Evolutionary conservation across 2,888 invertebrate species (phyloP).

Genomic region (Nesidiocoris tenuis): DNA sequence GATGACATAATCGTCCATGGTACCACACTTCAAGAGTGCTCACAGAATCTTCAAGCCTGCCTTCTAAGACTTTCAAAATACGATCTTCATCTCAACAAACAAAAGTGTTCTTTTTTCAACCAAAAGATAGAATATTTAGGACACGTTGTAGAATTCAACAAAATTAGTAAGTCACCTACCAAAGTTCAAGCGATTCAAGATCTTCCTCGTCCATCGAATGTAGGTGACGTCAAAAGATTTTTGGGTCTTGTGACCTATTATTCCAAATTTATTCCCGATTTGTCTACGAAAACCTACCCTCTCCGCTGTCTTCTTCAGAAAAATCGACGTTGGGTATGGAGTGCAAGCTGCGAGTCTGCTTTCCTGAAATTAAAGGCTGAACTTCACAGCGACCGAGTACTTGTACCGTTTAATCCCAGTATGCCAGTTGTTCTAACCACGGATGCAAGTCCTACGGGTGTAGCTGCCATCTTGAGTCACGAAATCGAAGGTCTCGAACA

Average conservation of each 20-base stretch:
- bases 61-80: background rate
- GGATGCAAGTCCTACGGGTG: slow-evolving; percentile 44
- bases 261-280: slow-evolving; percentile 9
- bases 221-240: slow-evolving; percentile 1
- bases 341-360: background rate
- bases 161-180: background rate
- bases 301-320: background rate
- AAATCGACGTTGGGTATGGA: background rate
- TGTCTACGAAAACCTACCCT: background rate
- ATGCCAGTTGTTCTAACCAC: slow-evolving; percentile 3
- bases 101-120: slow-evolving; percentile 14
- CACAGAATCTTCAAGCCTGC: background rate
- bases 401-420: background rate
- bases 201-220: background rate
- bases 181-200: slow-evolving; percentile 12
- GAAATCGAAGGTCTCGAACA: background rate
- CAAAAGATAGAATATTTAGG: slow-evolving; percentile 11
- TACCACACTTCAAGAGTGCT: background rate
- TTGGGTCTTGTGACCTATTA: slow-evolving; percentile 25
- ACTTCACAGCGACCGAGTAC: slow-evolving; percentile 7
- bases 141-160: background rate
- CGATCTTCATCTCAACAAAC: slow-evolving; percentile 13
- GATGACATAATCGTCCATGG: background rate
- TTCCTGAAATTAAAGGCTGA: background rate
- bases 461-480: slow-evolving; percentile 48